phyloP scores from a whole-genome alignment of 1,140 invertebrate genomes.

The Uloborus diversus region DNA sequence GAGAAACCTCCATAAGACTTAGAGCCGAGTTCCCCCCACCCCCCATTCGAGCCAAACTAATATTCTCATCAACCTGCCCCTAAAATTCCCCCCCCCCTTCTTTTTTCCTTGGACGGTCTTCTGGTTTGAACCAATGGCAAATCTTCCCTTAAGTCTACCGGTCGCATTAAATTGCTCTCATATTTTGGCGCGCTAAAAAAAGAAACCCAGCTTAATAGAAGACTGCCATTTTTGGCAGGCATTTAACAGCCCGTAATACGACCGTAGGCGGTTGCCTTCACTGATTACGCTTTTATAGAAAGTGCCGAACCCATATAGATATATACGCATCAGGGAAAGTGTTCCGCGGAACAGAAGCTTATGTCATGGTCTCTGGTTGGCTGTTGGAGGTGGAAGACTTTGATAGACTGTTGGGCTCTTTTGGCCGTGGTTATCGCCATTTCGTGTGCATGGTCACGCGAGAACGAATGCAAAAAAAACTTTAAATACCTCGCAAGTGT shows the following conservation, averaged over 20 bases:
- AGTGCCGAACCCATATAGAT: background rate
- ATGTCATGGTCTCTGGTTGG: too few relatives aligned
- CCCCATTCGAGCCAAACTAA: too few relatives aligned
- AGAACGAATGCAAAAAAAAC: too few relatives aligned
- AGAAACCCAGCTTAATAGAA: conserved; percentile 31
- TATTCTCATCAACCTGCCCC: conserved; percentile 21
- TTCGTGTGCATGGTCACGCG: too few relatives aligned
- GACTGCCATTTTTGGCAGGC: conserved; percentile 53
- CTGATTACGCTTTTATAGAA: conserved; percentile 55
- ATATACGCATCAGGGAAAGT: background rate
- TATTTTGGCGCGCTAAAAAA: conserved; percentile 22
- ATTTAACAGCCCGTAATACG: conserved; percentile 54
- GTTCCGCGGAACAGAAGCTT: background rate
- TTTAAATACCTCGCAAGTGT: too few relatives aligned
- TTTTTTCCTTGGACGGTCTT: background rate
- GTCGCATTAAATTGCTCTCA: conserved; percentile 49
- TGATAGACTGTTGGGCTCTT: too few relatives aligned
- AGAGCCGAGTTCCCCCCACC: too few relatives aligned
- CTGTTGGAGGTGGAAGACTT: too few relatives aligned
- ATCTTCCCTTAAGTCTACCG: conserved; percentile 20
- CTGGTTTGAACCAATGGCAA: conserved; percentile 35
- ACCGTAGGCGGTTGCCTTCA: conserved; percentile 35
- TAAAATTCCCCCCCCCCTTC: background rate
- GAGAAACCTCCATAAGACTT: background rate
- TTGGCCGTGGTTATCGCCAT: too few relatives aligned